These are phyloP conservation scores for Phyllostomus hastatus DNA, from an alignment of 2,113 vertebrate genomes.

Conservation along the genomic window DNA sequence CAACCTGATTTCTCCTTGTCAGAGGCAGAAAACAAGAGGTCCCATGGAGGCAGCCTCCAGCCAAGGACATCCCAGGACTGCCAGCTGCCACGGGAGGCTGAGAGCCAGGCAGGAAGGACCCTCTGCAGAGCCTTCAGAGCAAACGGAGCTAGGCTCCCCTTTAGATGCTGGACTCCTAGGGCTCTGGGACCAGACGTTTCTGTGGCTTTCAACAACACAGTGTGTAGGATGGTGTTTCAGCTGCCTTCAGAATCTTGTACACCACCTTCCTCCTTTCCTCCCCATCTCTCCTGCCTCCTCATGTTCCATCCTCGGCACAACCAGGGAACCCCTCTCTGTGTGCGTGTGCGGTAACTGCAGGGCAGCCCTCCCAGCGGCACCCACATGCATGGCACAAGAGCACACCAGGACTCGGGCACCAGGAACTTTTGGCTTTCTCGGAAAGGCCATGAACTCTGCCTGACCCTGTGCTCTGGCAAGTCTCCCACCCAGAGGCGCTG, in stretches of 20 bases:
- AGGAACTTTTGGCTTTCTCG: not conserved
- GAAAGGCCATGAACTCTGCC: not conserved
- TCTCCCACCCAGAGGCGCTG: too few species aligned
- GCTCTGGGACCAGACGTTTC: too few species aligned
- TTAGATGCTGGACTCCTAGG: too few species aligned
- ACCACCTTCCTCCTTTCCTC: too few species aligned
- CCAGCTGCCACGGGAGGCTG: not conserved
- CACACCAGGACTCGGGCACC: not conserved
- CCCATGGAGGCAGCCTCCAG: fast-evolving
- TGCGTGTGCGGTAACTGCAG: too few species aligned
- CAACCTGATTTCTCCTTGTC: not conserved
- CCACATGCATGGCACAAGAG: too few species aligned
- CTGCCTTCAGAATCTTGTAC: too few species aligned
- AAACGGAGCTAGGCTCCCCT: fast-evolving
- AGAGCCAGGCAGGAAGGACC: too few species aligned
- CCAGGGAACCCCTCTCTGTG: too few species aligned
- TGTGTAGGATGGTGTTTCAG: too few species aligned
- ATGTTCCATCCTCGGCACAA: not conserved
- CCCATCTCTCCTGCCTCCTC: too few species aligned
- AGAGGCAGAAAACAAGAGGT: not conserved
- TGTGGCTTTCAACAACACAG: not conserved
- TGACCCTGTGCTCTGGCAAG: not conserved
- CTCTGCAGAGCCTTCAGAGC: not conserved
- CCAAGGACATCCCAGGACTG: not conserved
- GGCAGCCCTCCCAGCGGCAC: not conserved